Evolutionary conservation across 2,113 vertebrate genomes (phyloP), one percentile per base, ranked within the genome.

Genomic region (Neotoma lepida): DNA sequence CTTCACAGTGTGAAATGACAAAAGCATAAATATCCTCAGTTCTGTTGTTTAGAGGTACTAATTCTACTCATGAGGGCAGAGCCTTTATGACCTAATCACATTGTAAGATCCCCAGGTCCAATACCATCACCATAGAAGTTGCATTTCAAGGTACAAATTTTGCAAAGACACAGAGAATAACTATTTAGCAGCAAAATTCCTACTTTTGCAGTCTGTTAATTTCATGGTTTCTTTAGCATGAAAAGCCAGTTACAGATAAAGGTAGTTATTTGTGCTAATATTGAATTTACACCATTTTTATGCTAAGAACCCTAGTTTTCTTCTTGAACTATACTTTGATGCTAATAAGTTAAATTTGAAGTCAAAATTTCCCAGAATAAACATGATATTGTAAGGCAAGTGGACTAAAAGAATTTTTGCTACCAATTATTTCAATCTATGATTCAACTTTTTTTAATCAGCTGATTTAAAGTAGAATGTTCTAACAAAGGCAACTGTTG

Each of bases 401-500:
- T 22, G 13, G 9, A 84, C 13, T 46, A 66, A 84, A 88, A 41
- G n/a, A 41, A 0, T 41, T 76, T 61, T 91, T 61, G 46, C 17
- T 88, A 89, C 49, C 46, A 80, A n/a, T 28, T 94, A 54, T 63
- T 73, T 26, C 56, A 49, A 58, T 51, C 9, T 28, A 41, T 85
- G 89, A 58, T 63, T 90, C 22, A 70, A 46, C 13, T 87, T 91
- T 89, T 92, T 91, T 92, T 82, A 33, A 91, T 82, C 13, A 58
- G n/a, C 14, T 80, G n/a, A 84, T 92, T 94, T 87, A 87, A 87
- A 35, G 61, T n/a, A 63, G 17, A 70, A 63, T 66, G 41, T 22
- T 18, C 49, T 94, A 95, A 41, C 41, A 73, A 68, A 80, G 80
- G 58, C 74, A 90, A 74, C 2, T 63, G 5, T 46, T 80, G 35